Percentiles rank a stretch among this genome's conserved stretches.
Conservation (phyloP, 2,888 invertebrate species). For the Himalopsyche japonica region DNA sequence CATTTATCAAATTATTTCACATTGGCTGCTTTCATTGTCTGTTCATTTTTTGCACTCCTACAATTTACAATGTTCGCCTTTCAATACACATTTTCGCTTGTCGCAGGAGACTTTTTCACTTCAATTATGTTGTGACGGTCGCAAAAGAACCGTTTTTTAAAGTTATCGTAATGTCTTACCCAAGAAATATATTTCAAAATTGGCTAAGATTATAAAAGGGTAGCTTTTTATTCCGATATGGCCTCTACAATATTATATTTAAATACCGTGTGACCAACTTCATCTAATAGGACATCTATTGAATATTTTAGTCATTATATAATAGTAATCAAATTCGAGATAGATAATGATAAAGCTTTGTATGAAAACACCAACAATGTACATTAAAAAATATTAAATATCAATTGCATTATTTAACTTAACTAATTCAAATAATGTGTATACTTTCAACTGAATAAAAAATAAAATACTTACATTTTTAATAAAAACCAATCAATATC, state of each 20-base stretch:
- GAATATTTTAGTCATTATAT: too few relatives aligned
- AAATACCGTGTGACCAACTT: not conserved
- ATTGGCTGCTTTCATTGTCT: slow-evolving; percentile 32
- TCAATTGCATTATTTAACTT: too few relatives aligned
- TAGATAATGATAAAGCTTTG: too few relatives aligned
- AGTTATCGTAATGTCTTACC: not conserved
- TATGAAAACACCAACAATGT: too few relatives aligned
- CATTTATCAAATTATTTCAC: slow-evolving; percentile 40
- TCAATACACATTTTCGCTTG: slow-evolving; percentile 24
- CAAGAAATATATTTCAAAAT: not conserved
- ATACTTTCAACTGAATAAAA: too few relatives aligned
- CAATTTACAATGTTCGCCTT: slow-evolving; percentile 14
- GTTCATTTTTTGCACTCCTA: slow-evolving; percentile 33
- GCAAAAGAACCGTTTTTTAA: not conserved
- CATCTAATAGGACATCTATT: not conserved
- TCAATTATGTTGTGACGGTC: not conserved
- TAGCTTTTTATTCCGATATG: not conserved
- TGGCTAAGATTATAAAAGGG: not conserved
- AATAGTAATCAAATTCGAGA: too few relatives aligned
- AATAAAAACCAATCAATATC: too few relatives aligned
- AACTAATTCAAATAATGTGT: too few relatives aligned
- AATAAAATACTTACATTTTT: too few relatives aligned
- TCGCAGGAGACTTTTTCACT: slow-evolving; percentile 12
- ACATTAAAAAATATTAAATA: too few relatives aligned
- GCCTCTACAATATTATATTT: not conserved